These are phyloP conservation scores for Phoebastria nigripes DNA, from an alignment of 2,797 vertebrate genomes.

Conservation along the genomic window DNA sequence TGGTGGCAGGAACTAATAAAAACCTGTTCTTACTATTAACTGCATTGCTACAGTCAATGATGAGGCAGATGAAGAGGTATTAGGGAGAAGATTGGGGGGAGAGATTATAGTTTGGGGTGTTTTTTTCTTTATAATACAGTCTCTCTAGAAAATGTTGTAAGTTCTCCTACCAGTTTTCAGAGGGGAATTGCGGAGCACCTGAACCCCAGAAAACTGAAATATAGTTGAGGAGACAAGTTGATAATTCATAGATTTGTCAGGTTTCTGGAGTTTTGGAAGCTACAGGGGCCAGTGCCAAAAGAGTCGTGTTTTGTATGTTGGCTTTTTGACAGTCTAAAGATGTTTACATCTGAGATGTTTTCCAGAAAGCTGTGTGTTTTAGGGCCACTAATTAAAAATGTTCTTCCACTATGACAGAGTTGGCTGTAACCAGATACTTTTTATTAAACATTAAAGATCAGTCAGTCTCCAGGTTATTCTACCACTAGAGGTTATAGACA, in stretches of 20 bases:
- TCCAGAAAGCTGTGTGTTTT: constrained; percentile 33
- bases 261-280: constrained; percentile 5
- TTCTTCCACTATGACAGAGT: neutral
- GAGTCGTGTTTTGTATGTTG: neutral
- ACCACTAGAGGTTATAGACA: neutral
- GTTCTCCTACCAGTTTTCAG: neutral
- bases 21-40: neutral
- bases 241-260: neutral
- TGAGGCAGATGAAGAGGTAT: neutral
- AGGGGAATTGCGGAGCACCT: neutral
- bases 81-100: neutral
- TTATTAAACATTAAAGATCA: constrained; percentile 1
- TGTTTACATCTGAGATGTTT: neutral
- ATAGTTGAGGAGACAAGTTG: neutral
- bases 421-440: neutral
- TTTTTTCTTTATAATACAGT: neutral
- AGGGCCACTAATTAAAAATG: constrained; percentile 38
- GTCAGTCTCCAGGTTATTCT: neutral
- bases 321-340: neutral
- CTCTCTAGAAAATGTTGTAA: neutral
- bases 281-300: neutral
- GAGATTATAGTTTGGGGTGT: neutral
- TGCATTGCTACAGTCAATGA: neutral
- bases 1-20: too few relatives aligned
- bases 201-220: neutral